A percentile compares a stretch with the other conserved stretches of the same genome.
phyloP scores from a whole-genome alignment of 2,113 vertebrate genomes.

The Butorides virescens region DNA sequence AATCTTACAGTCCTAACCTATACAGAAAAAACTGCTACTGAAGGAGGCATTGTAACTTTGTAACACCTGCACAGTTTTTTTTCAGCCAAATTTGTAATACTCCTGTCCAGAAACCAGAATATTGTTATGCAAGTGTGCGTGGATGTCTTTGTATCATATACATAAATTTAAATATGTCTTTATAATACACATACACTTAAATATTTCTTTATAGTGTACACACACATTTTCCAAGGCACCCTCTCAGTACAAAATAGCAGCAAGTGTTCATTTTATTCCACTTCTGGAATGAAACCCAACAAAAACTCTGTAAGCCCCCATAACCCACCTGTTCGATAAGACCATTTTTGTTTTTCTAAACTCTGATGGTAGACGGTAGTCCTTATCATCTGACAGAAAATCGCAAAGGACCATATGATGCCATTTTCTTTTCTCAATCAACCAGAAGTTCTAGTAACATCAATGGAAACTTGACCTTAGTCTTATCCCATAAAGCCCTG shows the following conservation, averaged over 20 bases:
- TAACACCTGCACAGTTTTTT: background rate
- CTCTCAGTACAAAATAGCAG: constrained; percentile 4
- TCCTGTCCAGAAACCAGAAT: background rate
- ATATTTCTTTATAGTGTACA: background rate
- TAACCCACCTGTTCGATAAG: background rate
- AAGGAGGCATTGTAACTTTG: background rate
- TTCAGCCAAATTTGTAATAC: background rate
- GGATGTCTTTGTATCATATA: background rate
- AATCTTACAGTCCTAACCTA: background rate
- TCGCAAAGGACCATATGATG: background rate
- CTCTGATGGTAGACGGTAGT: background rate
- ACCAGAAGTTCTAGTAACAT: background rate
- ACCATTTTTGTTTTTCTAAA: background rate
- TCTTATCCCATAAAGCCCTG: background rate
- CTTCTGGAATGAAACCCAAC: background rate
- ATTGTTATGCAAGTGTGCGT: background rate
- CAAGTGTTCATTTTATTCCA: background rate
- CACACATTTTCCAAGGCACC: background rate
- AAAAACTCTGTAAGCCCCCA: rapidly evolving
- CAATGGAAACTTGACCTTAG: background rate
- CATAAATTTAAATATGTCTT: background rate
- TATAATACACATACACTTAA: background rate
- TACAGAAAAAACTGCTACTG: background rate
- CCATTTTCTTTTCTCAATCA: background rate
- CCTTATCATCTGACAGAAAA: background rate